Conservation (phyloP, 2,797 vertebrate genomes). For the Rhinophrynus dorsalis region DNA sequence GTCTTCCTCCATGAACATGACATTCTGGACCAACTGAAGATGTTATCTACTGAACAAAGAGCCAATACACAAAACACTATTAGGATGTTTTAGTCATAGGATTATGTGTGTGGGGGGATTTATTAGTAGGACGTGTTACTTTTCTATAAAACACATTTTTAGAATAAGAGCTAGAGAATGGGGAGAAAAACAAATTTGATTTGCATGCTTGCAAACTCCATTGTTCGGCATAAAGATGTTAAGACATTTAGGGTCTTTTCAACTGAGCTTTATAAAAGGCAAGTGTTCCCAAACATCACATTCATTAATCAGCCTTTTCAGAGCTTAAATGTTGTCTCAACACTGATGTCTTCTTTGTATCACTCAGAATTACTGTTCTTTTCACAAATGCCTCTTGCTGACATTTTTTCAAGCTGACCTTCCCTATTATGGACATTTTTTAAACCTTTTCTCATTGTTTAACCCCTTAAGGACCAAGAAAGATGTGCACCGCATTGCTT, state of each 20-base stretch:
- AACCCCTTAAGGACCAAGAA: no score
- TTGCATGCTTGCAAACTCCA: slow-evolving; percentile 54
- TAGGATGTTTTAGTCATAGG: no score
- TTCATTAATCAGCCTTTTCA: slow-evolving; percentile 59
- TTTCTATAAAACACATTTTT: no score
- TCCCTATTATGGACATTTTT: neutral
- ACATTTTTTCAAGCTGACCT: neutral
- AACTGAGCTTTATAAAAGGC: slow-evolving; percentile 49
- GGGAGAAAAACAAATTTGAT: slow-evolving; percentile 52
- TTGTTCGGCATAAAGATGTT: slow-evolving; percentile 46
- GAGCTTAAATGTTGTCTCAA: slow-evolving; percentile 4
- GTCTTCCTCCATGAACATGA: no score
- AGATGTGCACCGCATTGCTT: no score
- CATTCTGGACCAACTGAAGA: no score
- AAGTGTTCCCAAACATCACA: slow-evolving; percentile 54
- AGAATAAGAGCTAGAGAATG: neutral
- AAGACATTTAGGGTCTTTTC: slow-evolving; percentile 54
- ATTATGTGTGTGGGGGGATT: no score
- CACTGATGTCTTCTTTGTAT: slow-evolving; percentile 27
- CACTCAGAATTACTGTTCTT: slow-evolving; percentile 21
- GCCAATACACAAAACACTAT: no score
- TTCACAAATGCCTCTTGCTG: slow-evolving; percentile 21
- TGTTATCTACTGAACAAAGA: no score
- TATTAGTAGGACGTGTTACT: no score
- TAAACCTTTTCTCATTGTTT: no score